Evolutionary conservation across 2,113 vertebrate species (phyloP).

Genomic region (Eleginops maclovinus): DNA sequence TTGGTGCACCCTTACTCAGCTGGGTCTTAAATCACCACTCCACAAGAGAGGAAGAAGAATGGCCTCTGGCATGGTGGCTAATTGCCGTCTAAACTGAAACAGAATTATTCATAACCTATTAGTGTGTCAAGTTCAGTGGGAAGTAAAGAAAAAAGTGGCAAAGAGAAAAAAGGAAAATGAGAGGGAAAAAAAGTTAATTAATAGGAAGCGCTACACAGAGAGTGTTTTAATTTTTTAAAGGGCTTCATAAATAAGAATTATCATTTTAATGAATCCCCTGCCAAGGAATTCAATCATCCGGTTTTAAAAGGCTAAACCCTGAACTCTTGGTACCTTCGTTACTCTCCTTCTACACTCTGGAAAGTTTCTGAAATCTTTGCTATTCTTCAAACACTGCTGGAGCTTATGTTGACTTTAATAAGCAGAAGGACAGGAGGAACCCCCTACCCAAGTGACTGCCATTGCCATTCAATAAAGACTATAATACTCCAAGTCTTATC

Average conservation of each 20-base stretch:
- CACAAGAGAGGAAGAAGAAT: conserved; percentile 74
- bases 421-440: not conserved
- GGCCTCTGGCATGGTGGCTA: conserved; percentile 82
- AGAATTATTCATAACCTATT: conserved; percentile 89
- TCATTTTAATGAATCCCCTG: conserved; percentile 82
- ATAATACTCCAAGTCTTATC: conserved; percentile 4
- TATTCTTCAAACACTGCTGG: conserved; percentile 22
- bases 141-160: conserved; percentile 72
- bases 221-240: conserved; percentile 84
- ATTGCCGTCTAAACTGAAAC: conserved; percentile 85
- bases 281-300: conserved; percentile 77
- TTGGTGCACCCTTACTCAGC: conserved; percentile 53
- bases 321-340: conserved; percentile 55
- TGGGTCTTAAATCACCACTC: conserved; percentile 77
- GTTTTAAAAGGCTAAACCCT: conserved; percentile 76
- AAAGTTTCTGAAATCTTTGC: conserved; percentile 56
- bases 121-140: conserved; percentile 82
- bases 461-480: conserved; percentile 4
- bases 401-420: conserved; percentile 36
- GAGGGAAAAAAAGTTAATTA: conserved; percentile 82
- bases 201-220: conserved; percentile 74
- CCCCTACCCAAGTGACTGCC: not conserved
- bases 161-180: conserved; percentile 69
- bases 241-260: conserved; percentile 85
- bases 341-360: conserved; percentile 64